phyloP scores from a whole-genome alignment of 2,797 vertebrate genomes.

The Melanotaenia pygmaea region DNA sequence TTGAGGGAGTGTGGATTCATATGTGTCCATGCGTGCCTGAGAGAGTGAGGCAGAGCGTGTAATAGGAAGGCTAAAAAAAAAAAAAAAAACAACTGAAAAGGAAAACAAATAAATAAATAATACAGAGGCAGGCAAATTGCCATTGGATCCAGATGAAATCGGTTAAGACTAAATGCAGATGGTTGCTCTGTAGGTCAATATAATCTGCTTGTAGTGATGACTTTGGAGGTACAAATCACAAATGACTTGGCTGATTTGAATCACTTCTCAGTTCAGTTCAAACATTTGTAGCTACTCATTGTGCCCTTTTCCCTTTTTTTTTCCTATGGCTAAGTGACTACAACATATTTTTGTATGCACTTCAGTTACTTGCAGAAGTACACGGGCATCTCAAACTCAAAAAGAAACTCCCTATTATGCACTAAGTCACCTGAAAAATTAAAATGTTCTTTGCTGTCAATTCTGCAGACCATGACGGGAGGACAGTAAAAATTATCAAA shows the following conservation, averaged over 20 bases:
- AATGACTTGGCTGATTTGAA: conserved; percentile 18
- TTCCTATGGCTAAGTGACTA: background rate
- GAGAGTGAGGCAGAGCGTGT: conserved; percentile 42
- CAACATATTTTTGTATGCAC: background rate
- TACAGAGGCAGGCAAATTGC: conserved; percentile 52
- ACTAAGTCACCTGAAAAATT: background rate
- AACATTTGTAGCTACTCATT: background rate
- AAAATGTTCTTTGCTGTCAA: background rate
- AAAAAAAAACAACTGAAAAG: no score
- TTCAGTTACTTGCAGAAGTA: background rate
- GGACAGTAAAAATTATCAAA: no score
- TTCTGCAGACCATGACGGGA: background rate
- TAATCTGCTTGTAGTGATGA: conserved; percentile 48
- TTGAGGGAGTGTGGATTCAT: conserved; percentile 7
- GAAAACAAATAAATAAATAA: conserved; percentile 24
- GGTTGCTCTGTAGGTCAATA: conserved; percentile 46
- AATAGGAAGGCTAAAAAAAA: conserved; percentile 37
- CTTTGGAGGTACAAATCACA: conserved; percentile 6
- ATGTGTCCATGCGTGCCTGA: conserved; percentile 22
- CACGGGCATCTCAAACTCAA: background rate
- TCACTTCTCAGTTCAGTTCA: background rate
- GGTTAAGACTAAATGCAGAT: conserved; percentile 52
- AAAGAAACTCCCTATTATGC: background rate
- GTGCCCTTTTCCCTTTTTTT: background rate
- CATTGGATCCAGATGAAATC: conserved; percentile 62